Base-by-base conservation (phyloP, 2,113 vertebrate species). In the Tyrannus savana region DNA sequence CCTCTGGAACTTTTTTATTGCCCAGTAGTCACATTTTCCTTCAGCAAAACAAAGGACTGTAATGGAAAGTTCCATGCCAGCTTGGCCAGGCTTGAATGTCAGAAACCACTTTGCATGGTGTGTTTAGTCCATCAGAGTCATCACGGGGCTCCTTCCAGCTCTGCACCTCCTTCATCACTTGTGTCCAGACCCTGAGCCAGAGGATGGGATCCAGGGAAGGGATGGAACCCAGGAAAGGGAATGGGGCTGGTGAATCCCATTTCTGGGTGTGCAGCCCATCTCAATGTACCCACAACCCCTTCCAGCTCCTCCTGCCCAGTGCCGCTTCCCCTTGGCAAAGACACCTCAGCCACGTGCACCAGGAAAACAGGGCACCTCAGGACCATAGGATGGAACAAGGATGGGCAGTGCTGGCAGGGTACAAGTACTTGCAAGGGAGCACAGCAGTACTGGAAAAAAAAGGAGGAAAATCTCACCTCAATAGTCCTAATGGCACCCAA, bases 61-160 rank as follows among this genome's bases (percentile, higher is more conserved):
- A 60, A 95, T 94, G 94, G 93, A 95, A 97, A 96, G 80, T 95
- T 95, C 93, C 89, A 56, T 52, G 76, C 60, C 84, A 87, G 66
- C 76, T 87, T 91, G 94, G 89, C 80, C 52, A 58, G 5, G 16
- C 79, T 78, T 87, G 94, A 94, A 96, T 80, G 89, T 93, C 95
- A 93, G 30, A 12, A 76, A 2, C 19, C 41, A 6, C 72, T 80
- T 42, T 2, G 6, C 25, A 2, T 2, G 18, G 59, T n/a, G 41
- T 96, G 96, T 95, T 97, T 96, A 75, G 91, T 82, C 94, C 64
- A 84, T 92, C 73, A 72, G 39, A 77, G n/a, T 0, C 8, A 37
- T 31, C 31, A 30, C 50, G 3, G 1, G 1, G 42, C 67, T 56
- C 30, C 73, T 50, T 63, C 88, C 92, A 94, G 66, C 62, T 58